phyloP scores from a whole-genome alignment of 2,113 vertebrate species.

The Atlantisia rogersi region DNA sequence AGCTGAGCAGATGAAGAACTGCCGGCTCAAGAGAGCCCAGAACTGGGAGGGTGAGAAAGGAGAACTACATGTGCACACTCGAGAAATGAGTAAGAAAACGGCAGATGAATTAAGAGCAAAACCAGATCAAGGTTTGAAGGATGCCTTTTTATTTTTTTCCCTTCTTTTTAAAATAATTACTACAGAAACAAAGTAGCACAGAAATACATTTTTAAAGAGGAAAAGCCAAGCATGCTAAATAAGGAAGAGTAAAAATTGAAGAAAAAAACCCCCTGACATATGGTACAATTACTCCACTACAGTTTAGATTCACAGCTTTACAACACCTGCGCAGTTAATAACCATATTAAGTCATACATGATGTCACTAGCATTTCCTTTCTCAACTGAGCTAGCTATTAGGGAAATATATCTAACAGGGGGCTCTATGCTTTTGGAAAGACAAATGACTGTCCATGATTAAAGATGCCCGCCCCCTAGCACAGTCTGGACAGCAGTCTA shows the following conservation, averaged over 20 bases:
- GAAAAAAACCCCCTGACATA: not conserved
- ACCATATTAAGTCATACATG: conserved; percentile 26
- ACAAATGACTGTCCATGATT: not conserved
- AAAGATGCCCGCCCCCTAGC: not conserved
- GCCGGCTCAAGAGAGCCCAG: not conserved
- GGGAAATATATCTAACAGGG: not conserved
- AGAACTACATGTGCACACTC: not conserved
- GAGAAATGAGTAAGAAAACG: not conserved
- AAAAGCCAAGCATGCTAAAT: not conserved
- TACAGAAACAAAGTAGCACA: not conserved
- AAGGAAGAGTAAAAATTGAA: not conserved
- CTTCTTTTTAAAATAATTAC: not conserved
- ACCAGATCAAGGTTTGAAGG: not conserved
- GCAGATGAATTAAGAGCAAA: not conserved
- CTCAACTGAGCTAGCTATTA: not conserved
- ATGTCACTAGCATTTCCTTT: conserved; percentile 43
- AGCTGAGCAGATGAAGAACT: not conserved
- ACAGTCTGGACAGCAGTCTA: not conserved
- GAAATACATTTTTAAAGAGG: not conserved
- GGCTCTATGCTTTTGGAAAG: not conserved
- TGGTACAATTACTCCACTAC: conserved; percentile 31
- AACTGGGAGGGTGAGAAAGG: not conserved
- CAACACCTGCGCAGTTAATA: conserved; percentile 34
- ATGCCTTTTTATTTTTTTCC: no score
- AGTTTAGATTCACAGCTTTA: conserved; percentile 57